Evolutionary conservation across 1,140 invertebrate genomes (phyloP), one percentile per base, ranked within the genome.

Genomic region (Danaus plexippus): DNA sequence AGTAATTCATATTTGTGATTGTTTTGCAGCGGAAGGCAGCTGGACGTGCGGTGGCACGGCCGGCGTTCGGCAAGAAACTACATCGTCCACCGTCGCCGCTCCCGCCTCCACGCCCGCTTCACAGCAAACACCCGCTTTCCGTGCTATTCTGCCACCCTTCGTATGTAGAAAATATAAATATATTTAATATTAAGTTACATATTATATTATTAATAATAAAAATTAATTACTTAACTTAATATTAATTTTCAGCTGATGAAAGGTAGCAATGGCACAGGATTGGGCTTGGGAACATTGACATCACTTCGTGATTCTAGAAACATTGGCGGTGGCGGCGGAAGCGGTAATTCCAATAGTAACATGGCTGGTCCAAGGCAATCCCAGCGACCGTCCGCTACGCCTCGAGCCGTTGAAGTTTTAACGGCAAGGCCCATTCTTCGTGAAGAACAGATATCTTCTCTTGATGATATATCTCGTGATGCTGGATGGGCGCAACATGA

Each of bases 401-500:
- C 79, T 47, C 75, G 84, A 68, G 86, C 81, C 58, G 77, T 74
- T 47, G 85, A 81, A 64, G 73, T 80, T 59, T 69, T 86, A 18
- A 80, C 77, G 9, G 73, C 83, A 15, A 69, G 94, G 49, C 95
- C 96, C 42, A 97, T 98, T 48, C 95, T 98, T 47, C 94, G 94
- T 59, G 95, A 97, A 71, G 96, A 97, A 78, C 95, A 97, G 83
- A 89, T 98, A 54, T 95, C 93, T 69, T 92, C 94, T 57, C 94
- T 98, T 90, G 96, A 97, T 86, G 94, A 97, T 73, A 94, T 97
- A 60, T 91, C 94, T 41, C 90, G 94, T 69, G 95, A 96, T 75
- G 92, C 94, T 67, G 95, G 95, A 52, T 98, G 97, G 97, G 94
- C 94, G 18, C 92, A 92, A 61, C 92, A 96, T 62, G 95, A 96